phyloP scores from a whole-genome alignment of 2,888 invertebrate species.

The Acrocyrtus sp. region DNA sequence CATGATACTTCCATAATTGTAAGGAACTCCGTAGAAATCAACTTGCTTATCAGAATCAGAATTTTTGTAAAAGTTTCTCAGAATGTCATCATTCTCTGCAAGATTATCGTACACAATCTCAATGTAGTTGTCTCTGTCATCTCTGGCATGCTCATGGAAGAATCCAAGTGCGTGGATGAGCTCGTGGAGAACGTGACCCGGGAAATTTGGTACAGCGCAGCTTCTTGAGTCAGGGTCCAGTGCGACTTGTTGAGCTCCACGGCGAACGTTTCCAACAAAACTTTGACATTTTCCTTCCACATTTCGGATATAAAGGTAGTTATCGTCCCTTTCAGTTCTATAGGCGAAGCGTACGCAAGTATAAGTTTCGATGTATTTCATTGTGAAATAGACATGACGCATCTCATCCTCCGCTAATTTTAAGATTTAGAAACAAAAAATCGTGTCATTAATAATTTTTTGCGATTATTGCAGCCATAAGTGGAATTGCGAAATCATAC shows the following conservation, averaged over 20 bases:
- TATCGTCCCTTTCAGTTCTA: conserved; percentile 51
- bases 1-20: conserved; percentile 59
- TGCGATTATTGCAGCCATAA: not conserved
- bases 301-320: conserved; percentile 51
- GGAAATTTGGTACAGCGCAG: conserved; percentile 56
- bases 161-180: conserved; percentile 59
- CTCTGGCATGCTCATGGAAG: conserved; percentile 59
- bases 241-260: conserved; percentile 56
- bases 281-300: conserved; percentile 55
- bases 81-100: conserved; percentile 51
- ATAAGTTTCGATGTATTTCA: conserved; percentile 56
- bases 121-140: conserved; percentile 56
- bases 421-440: not conserved
- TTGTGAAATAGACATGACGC: conserved; percentile 54
- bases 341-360: conserved; percentile 55
- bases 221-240: conserved; percentile 54
- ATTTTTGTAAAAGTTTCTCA: conserved; percentile 57
- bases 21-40: conserved; percentile 56
- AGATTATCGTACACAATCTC: conserved; percentile 57
- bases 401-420: conserved; percentile 57
- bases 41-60: conserved; percentile 50
- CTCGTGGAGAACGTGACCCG: conserved; percentile 58
- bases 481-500: conserved; percentile 21
- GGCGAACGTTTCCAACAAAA: conserved; percentile 59
- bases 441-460: not conserved